Evolutionary conservation across 2,888 invertebrate species (phyloP).

Genomic region (Carabus problematicus): DNA sequence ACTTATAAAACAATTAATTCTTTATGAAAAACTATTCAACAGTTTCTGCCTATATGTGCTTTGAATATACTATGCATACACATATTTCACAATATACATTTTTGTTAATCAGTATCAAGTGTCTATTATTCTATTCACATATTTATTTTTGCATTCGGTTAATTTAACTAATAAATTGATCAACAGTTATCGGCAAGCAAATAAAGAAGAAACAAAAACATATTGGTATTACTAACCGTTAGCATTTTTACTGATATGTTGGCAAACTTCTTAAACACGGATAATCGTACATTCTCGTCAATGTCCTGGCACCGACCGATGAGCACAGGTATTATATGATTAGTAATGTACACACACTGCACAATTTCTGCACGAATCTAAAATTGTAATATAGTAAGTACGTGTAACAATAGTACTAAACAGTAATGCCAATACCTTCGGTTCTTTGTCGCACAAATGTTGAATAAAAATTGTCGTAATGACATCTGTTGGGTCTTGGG

Average conservation of each 20-base stretch:
- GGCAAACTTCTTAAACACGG: constrained; percentile 21
- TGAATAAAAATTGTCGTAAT: constrained; percentile 4
- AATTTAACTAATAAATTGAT: no score
- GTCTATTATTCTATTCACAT: no score
- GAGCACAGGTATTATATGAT: constrained; percentile 7
- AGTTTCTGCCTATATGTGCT: no score
- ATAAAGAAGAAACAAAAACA: no score
- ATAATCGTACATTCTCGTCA: constrained; percentile 25
- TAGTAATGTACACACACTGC: constrained; percentile 2
- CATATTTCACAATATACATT: neutral
- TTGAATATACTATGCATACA: no score
- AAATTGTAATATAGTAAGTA: neutral
- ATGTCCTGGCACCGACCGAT: constrained; percentile 21
- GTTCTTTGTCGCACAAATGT: constrained; percentile 7
- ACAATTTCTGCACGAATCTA: constrained; percentile 24
- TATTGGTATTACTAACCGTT: neutral
- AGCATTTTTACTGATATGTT: constrained; percentile 24
- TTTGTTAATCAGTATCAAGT: neutral
- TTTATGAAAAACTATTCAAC: no score
- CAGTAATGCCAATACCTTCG: constrained; percentile 9
- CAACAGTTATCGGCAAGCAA: no score
- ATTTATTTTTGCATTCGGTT: no score
- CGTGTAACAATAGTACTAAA: constrained; percentile 13
- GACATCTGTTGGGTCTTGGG: neutral
- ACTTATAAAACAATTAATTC: neutral